A percentile compares a stretch with the other conserved stretches of the same genome.
Evolutionary conservation across 2,888 invertebrate species (phyloP).

Genomic region (Sceliomorpha sp.): DNA sequence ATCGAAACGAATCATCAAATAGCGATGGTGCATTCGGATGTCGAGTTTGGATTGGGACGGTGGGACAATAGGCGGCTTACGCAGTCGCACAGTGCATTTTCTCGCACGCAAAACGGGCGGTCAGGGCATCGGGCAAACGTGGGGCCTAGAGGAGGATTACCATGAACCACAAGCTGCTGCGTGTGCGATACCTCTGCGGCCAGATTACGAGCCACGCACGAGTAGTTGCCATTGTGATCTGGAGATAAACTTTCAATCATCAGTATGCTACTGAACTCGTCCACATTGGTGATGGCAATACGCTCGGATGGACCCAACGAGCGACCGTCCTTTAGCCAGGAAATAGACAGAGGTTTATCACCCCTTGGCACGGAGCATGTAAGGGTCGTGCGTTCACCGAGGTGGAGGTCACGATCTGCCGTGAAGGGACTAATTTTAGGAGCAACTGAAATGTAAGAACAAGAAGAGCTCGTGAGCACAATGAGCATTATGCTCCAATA

Average conservation of each 20-base stretch:
- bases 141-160: constrained; percentile 83
- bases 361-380: constrained; percentile 89
- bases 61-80: constrained; percentile 32
- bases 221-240: constrained; percentile 89
- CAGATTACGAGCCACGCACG: constrained; percentile 87
- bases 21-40: constrained; percentile 6
- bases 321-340: constrained; percentile 89
- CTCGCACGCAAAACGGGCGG: constrained; percentile 66
- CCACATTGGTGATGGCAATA: constrained; percentile 87
- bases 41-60: constrained; percentile 7
- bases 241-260: constrained; percentile 88
- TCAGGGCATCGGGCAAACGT: constrained; percentile 72
- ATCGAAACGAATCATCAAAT: neutral
- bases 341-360: constrained; percentile 87
- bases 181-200: constrained; percentile 88
- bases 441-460: constrained; percentile 83
- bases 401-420: constrained; percentile 85
- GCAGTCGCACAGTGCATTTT: constrained; percentile 55
- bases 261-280: constrained; percentile 89
- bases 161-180: constrained; percentile 88
- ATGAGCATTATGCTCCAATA: constrained; percentile 39
- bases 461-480: constrained; percentile 53
- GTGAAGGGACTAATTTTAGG: constrained; percentile 89
- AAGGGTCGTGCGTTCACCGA: constrained; percentile 87
- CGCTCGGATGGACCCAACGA: constrained; percentile 84